A percentile compares a stretch with the other conserved stretches of the same genome.
Conservation (phyloP, 2,113 vertebrate species). For the Osmerus mordax region DNA sequence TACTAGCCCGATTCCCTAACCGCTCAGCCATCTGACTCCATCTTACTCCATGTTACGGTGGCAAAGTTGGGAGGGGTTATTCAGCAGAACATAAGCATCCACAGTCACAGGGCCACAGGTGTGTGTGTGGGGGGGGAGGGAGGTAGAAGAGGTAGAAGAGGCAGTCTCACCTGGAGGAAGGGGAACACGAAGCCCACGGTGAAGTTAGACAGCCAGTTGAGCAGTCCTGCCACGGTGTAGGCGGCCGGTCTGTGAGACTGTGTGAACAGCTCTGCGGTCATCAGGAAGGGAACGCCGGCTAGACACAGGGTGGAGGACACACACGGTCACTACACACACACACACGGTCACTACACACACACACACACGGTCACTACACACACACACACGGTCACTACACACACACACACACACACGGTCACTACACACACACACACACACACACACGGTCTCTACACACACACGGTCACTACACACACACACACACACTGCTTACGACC, state of each 20-base stretch:
- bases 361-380: neutral
- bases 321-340: neutral
- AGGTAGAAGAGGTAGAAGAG: neutral
- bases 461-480: too few relatives aligned
- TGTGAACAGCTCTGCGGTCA: conserved; percentile 86
- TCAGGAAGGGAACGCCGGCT: conserved; percentile 84
- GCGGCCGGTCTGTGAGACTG: conserved; percentile 83
- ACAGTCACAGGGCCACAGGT: neutral
- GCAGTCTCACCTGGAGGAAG: conserved; percentile 80
- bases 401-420: neutral
- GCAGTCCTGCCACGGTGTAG: conserved; percentile 81
- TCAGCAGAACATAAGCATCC: too few relatives aligned
- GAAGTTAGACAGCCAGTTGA: conserved; percentile 93
- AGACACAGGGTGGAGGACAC: neutral
- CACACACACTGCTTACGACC: neutral
- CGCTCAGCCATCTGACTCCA: too few relatives aligned
- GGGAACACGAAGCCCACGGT: conserved; percentile 85
- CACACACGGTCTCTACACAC: too few relatives aligned
- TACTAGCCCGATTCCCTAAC: too few relatives aligned
- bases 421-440: too few relatives aligned
- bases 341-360: neutral
- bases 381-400: too few relatives aligned
- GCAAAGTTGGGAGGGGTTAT: too few relatives aligned
- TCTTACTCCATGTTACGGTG: too few relatives aligned
- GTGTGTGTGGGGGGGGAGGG: neutral